Conservation (phyloP, 2,888 invertebrate genomes). For the Stomorhina lunata region DNA sequence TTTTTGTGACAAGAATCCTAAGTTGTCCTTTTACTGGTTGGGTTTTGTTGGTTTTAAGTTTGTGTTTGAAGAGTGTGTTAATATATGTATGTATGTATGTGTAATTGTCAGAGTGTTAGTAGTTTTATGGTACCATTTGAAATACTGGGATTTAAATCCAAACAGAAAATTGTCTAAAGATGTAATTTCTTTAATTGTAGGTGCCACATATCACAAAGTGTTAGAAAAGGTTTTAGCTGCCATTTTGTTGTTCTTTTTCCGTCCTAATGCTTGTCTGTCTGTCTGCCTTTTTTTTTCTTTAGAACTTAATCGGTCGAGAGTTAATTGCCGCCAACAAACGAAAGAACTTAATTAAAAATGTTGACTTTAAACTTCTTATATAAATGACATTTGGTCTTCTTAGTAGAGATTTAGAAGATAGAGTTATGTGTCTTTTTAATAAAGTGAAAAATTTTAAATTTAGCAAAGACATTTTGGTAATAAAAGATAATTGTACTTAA, state of each 20-base stretch:
- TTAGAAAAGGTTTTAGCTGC: background rate
- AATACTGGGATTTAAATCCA: constrained; percentile 45
- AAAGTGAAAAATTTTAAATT: constrained; percentile 6
- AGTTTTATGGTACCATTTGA: constrained; percentile 40
- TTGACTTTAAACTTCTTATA: constrained; percentile 18
- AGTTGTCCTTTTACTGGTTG: background rate
- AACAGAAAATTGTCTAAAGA: constrained; percentile 25
- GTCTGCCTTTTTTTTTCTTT: too few relatives aligned
- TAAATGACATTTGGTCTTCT: constrained; percentile 11
- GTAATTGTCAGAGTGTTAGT: too few relatives aligned
- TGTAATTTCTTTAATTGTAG: constrained; percentile 17
- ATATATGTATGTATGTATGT: background rate
- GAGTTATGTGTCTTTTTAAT: background rate
- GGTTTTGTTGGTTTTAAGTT: background rate
- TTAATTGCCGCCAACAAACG: constrained; percentile 44
- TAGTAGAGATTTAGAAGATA: background rate
- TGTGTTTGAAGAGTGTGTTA: background rate
- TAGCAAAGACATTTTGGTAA: background rate
- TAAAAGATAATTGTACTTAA: too few relatives aligned
- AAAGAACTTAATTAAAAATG: constrained; percentile 26
- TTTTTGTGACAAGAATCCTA: background rate
- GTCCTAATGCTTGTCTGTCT: background rate
- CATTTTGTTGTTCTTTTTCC: background rate
- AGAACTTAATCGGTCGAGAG: background rate
- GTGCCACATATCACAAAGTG: constrained; percentile 28